Conservation (phyloP, 2,888 invertebrate species). For the Ypsolopha scabrella region DNA sequence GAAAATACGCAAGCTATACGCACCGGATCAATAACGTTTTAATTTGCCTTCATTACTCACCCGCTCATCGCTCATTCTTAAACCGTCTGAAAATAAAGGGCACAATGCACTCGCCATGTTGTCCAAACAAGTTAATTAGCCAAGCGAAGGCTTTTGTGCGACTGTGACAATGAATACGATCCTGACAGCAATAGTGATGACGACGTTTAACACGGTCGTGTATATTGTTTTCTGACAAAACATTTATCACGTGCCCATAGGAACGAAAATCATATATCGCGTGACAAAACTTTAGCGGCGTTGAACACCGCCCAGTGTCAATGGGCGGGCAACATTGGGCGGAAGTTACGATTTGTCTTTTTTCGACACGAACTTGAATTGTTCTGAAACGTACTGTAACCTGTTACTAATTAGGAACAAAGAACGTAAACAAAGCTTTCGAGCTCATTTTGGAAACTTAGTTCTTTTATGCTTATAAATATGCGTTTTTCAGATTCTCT, state of each 20-base stretch:
- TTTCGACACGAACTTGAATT: no score
- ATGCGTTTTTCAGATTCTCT: neutral
- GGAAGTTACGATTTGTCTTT: neutral
- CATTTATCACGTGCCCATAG: no score
- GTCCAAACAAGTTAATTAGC: slow-evolving; percentile 56
- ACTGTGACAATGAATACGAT: slow-evolving; percentile 1
- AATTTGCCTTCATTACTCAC: neutral
- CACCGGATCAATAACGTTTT: no score
- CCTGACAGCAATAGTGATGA: neutral
- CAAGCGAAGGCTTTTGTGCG: slow-evolving; percentile 3
- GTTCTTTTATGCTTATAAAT: neutral
- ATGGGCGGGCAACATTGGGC: neutral
- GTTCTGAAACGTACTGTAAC: no score
- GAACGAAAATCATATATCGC: no score
- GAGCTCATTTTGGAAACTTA: neutral
- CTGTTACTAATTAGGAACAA: no score
- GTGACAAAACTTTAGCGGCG: no score
- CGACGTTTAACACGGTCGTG: neutral
- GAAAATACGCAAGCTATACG: no score
- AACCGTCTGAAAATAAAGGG: slow-evolving; percentile 12
- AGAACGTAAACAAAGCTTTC: neutral
- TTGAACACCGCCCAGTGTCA: no score
- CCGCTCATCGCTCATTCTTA: neutral
- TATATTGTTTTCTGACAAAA: no score
- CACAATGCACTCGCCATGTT: slow-evolving; percentile 22